phyloP scores from a whole-genome alignment of 2,113 vertebrate genomes.

The Oceanites oceanicus region DNA sequence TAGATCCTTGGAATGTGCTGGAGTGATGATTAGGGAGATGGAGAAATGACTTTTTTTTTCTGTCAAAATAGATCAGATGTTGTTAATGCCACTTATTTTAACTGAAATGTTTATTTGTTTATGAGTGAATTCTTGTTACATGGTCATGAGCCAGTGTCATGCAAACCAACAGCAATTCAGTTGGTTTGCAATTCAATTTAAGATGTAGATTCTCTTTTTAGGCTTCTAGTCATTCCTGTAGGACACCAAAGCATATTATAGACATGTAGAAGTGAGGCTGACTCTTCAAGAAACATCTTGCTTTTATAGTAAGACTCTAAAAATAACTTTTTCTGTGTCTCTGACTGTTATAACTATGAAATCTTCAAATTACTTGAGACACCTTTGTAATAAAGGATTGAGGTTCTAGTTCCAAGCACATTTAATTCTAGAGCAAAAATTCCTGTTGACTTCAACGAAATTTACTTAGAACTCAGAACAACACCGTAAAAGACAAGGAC shows the following conservation, averaged over 20 bases:
- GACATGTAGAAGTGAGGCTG: neutral
- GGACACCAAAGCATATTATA: neutral
- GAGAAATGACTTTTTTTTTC: neutral
- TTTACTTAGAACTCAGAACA: neutral
- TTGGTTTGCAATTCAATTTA: neutral
- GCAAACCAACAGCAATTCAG: neutral
- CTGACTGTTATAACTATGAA: neutral
- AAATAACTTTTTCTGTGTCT: neutral
- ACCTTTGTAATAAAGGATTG: neutral
- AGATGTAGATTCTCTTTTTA: neutral
- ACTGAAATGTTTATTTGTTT: neutral
- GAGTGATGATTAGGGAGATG: neutral
- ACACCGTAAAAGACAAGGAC: neutral
- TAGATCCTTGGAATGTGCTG: neutral
- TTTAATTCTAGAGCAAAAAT: neutral
- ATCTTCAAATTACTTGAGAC: neutral
- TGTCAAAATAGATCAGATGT: neutral
- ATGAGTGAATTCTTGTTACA: neutral
- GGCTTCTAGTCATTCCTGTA: neutral
- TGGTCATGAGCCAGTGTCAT: neutral
- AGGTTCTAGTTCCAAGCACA: neutral
- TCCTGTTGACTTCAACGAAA: neutral
- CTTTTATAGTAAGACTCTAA: neutral
- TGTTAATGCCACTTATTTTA: neutral
- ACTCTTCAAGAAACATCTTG: neutral